phyloP scores from a whole-genome alignment of 2,888 invertebrate species.

The Heliconius erato region DNA sequence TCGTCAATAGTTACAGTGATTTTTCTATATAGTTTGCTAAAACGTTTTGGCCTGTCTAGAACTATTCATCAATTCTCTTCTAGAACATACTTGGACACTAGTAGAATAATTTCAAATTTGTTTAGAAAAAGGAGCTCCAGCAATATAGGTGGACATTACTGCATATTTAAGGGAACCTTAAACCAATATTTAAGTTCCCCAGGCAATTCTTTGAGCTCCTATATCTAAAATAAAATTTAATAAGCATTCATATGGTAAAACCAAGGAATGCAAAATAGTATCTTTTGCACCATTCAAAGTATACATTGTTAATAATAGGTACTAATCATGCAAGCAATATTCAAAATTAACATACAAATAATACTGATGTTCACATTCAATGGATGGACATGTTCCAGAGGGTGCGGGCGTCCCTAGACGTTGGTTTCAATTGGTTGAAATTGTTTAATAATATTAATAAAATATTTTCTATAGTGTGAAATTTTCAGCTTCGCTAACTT shows the following conservation, averaged over 20 bases:
- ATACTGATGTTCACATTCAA: constrained; percentile 67
- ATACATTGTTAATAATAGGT: constrained; percentile 62
- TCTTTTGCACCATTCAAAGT: constrained; percentile 79
- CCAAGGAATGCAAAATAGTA: background rate
- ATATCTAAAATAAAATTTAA: background rate
- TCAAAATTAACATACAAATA: constrained; percentile 62
- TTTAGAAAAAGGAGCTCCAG: background rate
- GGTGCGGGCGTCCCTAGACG: constrained; percentile 47
- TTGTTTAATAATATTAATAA: background rate
- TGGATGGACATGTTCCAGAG: constrained; percentile 63
- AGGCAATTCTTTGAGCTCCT: background rate
- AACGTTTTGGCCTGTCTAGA: background rate
- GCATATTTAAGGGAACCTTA: too few species aligned
- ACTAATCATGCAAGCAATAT: constrained; percentile 77
- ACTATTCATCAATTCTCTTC: background rate
- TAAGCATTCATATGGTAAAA: background rate
- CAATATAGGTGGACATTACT: too few species aligned
- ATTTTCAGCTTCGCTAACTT: background rate
- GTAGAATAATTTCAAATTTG: background rate
- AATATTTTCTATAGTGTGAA: constrained; percentile 6
- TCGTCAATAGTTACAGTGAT: constrained; percentile 59
- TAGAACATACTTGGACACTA: background rate
- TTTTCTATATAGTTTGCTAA: background rate
- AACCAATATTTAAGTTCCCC: background rate
- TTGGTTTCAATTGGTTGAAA: background rate